Percentiles rank a stretch among this genome's conserved stretches.
These are phyloP conservation scores for Glandiceps talaboti DNA, from an alignment of 53 echinoderm and acorn worm genomes.

Conservation along the genomic window DNA sequence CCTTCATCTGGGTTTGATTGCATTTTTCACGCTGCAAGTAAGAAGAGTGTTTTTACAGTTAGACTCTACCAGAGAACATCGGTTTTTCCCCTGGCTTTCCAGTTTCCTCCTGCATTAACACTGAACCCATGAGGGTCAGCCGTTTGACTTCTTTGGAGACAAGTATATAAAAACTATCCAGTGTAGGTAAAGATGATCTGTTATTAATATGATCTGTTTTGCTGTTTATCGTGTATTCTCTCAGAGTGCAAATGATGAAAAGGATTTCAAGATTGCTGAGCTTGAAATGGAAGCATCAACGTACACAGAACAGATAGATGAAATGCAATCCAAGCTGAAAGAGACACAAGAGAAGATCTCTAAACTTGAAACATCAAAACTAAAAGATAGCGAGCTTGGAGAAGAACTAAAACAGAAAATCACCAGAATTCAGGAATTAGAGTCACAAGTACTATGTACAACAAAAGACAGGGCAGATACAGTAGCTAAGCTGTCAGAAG, in stretches of 20 bases:
- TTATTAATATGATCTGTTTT: no score
- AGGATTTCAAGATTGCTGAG: conserved; percentile 98
- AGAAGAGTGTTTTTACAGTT: no score
- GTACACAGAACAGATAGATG: conserved; percentile 74
- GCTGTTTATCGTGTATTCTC: no score
- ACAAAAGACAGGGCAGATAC: conserved; percentile 34
- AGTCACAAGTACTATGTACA: conserved; percentile 37
- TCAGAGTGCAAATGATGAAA: conserved; percentile 74
- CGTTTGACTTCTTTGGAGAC: no score
- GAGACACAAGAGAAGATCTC: conserved; percentile 36
- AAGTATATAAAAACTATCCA: background rate
- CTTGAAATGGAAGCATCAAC: conserved; percentile 78
- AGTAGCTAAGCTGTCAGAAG: conserved; percentile 31
- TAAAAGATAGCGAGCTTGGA: conserved; percentile 45
- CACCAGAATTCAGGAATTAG: conserved; percentile 44
- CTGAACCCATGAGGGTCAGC: no score
- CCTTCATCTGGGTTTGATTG: no score
- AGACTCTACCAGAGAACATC: no score
- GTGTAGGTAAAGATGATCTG: background rate
- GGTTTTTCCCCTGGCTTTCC: no score
- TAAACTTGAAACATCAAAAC: conserved; percentile 53
- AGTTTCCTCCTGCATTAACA: no score
- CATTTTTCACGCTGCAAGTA: no score
- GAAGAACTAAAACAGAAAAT: conserved; percentile 49
- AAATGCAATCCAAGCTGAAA: conserved; percentile 57